These are phyloP conservation scores for Chunga burmeisteri DNA, from an alignment of 2,113 vertebrate species.

Conservation along the genomic window DNA sequence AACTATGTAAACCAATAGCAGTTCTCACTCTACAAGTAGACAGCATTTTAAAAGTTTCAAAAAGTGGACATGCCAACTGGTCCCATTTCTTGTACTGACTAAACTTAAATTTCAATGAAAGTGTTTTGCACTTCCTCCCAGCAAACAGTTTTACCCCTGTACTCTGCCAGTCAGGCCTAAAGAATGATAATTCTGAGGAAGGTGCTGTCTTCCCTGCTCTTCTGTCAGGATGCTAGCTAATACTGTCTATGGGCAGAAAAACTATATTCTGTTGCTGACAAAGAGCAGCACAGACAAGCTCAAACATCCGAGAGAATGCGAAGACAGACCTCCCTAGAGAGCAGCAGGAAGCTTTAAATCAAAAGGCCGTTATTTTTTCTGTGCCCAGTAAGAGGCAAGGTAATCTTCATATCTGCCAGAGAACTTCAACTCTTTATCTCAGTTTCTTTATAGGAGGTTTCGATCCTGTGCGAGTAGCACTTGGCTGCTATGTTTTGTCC, in stretches of 20 bases:
- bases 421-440: background rate
- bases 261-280: constrained; percentile 15
- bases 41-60: background rate
- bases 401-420: background rate
- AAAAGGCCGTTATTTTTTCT: constrained; percentile 33
- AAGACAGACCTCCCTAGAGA: background rate
- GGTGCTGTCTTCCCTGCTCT: background rate
- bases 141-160: background rate
- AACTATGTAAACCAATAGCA: background rate
- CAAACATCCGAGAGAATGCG: background rate
- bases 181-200: background rate
- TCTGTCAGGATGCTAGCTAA: background rate
- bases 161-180: background rate
- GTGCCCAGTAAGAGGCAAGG: background rate
- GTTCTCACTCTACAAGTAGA: background rate
- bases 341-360: constrained; percentile 45
- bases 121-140: background rate
- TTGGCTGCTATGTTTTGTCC: background rate
- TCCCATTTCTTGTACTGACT: background rate
- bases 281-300: background rate
- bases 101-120: background rate
- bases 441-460: background rate
- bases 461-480: background rate
- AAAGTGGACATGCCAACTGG: background rate
- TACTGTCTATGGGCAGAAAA: background rate